Base-by-base conservation (phyloP, 2,797 vertebrate genomes). In the Adelosebastes latens region DNA sequence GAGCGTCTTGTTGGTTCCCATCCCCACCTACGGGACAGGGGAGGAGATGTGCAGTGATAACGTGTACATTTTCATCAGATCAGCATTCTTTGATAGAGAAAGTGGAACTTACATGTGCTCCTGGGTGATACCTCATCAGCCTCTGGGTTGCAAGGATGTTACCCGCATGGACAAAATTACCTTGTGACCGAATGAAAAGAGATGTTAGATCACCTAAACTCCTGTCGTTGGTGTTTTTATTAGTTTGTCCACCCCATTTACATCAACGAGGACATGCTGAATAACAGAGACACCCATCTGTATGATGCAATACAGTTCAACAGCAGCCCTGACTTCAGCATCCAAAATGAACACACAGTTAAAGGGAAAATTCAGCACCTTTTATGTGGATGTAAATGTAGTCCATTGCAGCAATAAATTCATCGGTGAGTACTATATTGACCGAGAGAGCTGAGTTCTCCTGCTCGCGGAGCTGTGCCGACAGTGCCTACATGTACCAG, bases 141-240 rank as follows among this genome's bases (percentile, higher is more conserved):
- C 96, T 93, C 92, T 99, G 98, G 0, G 98, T 99, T 2, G 96
- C 98, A 24, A 99, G 77, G 86, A 97, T 97, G 91, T 99, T 98
- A n/a, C 98, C 98, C 24, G 96, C 96, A 1, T 97, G 97, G 82
- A 99, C 98, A 84, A 97, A 97, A 1, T 94, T 87, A 71, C 98
- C 98, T 95, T 61, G 53, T 20, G 46, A 68, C 53, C 2, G 63
- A 34, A 79, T 8, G 16, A 34, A 72, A 16, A 76, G 12, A 60
- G 1, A 73, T 0, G 13, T 39, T 53, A 24, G 32, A 42, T 20
- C 24, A 34, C 0, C 8, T 22, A 2, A 16, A 13, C 3, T 13
- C 8, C 29, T n/a, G 1, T 34, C 16, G 56, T n/a, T 24, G 4
- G n/a, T 12, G 52, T n/a, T 22, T 22, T 22, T 22, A 24, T 24